Conservation (phyloP, 2,113 vertebrate species). For the Motacilla alba region DNA sequence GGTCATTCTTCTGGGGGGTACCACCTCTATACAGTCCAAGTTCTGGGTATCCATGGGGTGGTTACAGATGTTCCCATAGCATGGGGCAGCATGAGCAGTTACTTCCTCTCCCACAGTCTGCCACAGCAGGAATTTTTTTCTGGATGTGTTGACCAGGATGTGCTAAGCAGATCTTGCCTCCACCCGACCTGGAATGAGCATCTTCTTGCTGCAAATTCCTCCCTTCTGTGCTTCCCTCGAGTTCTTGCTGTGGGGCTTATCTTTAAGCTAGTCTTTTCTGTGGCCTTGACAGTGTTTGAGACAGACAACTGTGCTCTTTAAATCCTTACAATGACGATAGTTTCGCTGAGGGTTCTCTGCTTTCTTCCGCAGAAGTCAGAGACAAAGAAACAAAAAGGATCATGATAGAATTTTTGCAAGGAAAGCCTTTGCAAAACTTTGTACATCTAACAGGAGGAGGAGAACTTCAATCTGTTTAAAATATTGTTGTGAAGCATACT, state of each 20-base stretch:
- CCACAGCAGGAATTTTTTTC: neutral
- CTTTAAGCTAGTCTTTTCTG: neutral
- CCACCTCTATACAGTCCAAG: neutral
- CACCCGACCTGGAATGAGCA: neutral
- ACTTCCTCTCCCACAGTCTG: neutral
- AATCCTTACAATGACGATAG: too few species aligned
- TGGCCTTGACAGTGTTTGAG: neutral
- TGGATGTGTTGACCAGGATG: neutral
- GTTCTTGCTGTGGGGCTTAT: neutral
- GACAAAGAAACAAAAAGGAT: neutral
- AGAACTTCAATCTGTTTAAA: neutral
- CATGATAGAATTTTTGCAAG: neutral
- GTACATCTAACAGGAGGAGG: neutral
- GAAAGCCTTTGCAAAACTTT: neutral
- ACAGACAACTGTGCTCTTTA: neutral
- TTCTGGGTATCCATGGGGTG: neutral
- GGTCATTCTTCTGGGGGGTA: accelerated
- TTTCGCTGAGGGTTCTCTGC: neutral
- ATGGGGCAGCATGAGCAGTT: neutral
- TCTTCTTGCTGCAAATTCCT: neutral
- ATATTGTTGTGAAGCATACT: neutral
- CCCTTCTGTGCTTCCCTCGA: neutral
- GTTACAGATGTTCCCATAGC: neutral
- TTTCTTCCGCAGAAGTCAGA: neutral
- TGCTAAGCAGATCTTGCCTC: neutral